Conservation (phyloP, 2,797 vertebrate genomes). For the Phylloscopus collybita region DNA sequence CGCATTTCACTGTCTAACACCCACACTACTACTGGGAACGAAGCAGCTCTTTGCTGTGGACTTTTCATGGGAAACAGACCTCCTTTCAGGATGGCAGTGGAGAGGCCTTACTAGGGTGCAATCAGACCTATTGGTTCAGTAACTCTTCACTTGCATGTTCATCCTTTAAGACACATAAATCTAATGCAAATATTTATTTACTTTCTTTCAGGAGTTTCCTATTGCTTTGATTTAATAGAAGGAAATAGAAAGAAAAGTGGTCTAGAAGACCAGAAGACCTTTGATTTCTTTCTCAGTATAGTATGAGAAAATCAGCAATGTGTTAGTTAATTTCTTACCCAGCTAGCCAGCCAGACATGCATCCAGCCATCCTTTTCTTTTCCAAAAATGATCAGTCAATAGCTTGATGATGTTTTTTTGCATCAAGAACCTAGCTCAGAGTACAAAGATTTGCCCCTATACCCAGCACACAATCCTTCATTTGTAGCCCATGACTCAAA, state of each 20-base stretch:
- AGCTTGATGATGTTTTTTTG: background rate
- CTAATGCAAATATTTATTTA: background rate
- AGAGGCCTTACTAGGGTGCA: background rate
- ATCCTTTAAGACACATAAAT: background rate
- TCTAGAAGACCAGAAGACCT: background rate
- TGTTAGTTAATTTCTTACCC: background rate
- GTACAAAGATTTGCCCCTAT: background rate
- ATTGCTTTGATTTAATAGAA: background rate
- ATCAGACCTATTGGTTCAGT: background rate
- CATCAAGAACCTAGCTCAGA: background rate
- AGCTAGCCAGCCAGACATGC: background rate
- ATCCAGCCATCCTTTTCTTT: background rate
- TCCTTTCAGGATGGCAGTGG: background rate
- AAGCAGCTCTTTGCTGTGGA: background rate
- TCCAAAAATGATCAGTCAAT: background rate
- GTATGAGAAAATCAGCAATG: background rate
- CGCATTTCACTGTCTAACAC: background rate
- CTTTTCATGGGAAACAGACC: background rate
- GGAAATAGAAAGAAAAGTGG: background rate
- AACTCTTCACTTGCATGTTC: background rate
- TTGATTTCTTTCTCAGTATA: background rate
- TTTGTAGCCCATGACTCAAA: background rate
- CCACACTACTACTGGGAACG: background rate
- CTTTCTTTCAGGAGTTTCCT: background rate
- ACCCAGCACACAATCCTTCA: background rate